A percentile compares a stretch with the other conserved stretches of the same genome.
These are phyloP conservation scores for Tuta absoluta DNA, from an alignment of 2,888 invertebrate species.

Conservation along the genomic window DNA sequence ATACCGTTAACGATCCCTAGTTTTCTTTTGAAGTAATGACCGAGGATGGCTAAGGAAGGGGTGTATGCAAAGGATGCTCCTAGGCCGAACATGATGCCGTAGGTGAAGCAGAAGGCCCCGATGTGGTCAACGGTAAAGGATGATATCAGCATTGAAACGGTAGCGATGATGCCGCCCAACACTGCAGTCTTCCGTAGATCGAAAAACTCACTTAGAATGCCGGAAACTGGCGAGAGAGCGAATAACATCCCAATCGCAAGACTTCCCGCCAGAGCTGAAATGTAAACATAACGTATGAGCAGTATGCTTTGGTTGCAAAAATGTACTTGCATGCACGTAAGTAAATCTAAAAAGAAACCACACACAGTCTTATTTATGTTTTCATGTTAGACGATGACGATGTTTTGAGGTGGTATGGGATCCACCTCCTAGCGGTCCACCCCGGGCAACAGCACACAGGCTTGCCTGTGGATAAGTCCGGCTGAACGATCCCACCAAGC, in stretches of 20 bases:
- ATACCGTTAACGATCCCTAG: constrained; percentile 94
- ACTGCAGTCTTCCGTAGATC: constrained; percentile 93
- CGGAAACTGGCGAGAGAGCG: constrained; percentile 92
- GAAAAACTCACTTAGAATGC: constrained; percentile 91
- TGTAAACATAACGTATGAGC: constrained; percentile 11
- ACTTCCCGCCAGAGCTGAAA: constrained; percentile 94
- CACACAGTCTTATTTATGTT: too few species aligned
- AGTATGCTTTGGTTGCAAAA: not conserved
- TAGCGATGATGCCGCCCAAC: constrained; percentile 89
- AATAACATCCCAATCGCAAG: constrained; percentile 94
- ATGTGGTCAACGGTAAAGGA: constrained; percentile 87
- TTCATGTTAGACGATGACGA: too few species aligned
- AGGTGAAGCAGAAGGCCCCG: constrained; percentile 90
- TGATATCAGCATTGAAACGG: constrained; percentile 88
- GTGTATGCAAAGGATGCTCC: constrained; percentile 95
- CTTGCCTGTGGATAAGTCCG: too few species aligned
- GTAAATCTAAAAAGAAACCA: too few species aligned
- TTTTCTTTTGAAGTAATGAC: constrained; percentile 93
- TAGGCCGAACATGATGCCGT: constrained; percentile 93
- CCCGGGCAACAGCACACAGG: too few species aligned
- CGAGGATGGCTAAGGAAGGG: constrained; percentile 94
- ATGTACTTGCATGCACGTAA: too few species aligned
- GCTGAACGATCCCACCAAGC: too few species aligned
- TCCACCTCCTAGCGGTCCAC: too few species aligned
- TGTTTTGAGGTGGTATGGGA: too few species aligned